Base-by-base conservation (phyloP, 2,113 vertebrate species). In the Scomber colias region DNA sequence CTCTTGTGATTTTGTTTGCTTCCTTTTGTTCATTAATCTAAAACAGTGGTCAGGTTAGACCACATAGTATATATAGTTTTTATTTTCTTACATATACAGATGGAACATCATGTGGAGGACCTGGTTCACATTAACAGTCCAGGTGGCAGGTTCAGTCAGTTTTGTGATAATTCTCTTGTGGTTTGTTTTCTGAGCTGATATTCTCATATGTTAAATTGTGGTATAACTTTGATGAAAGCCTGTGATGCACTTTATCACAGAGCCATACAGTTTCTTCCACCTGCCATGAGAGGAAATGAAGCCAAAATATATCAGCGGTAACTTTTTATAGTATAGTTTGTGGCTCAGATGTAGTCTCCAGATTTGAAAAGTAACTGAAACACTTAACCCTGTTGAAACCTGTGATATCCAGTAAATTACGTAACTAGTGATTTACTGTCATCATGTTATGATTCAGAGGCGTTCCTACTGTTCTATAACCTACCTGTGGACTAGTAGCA, bases 1-100 rank as follows among this genome's bases (percentile, higher is more conserved):
- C 49, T 70, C 49, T 56, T 54, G 44, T 61, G 24, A 48, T 64
- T 82, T 44, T 55, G 27, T 74, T 65, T 56, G n/a, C 7, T 24
- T 21, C 35, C 9, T 45, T 77, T 7, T 46, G 10, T 67, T 14
- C 15, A 10, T 44, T 8, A 49, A 69, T 54, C 11, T 24, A 17
- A 27, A 17, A 55, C 11, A 2, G 3, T 3, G 5, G 30, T 27
- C 13, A 45, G 46, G 17, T 56, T n/a, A 45, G 49, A 40, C 30
- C 48, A n/a, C 14, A 45, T 45, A 24, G 4, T 11, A 27, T 21
- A 3, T 2, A n/a, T 27, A 7, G 12, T 1, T 56, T 40, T 53
- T 76, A 6, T n/a, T 49, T 21, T 6, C 59, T 14, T 5, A 5
- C 16, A 0, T 3, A 8, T 3, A 45, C 17, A 55, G 9, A 48